Base-by-base conservation (phyloP, 2,113 vertebrate species). In the Piprites chloris region DNA sequence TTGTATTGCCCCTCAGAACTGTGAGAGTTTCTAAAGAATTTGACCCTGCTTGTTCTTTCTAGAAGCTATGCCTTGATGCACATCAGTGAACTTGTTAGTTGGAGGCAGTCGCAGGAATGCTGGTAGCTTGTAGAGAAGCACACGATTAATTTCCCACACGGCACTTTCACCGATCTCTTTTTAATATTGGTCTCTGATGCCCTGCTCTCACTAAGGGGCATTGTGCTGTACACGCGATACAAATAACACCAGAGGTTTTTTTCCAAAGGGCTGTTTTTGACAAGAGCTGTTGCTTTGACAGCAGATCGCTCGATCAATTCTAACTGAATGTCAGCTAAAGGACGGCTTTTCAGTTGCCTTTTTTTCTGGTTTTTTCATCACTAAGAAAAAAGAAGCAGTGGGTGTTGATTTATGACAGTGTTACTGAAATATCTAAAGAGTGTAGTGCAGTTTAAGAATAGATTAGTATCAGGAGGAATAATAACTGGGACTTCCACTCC, bases 361-460 rank as follows among this genome's bases (percentile, higher is more conserved):
- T 76, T 67, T 87, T 72, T 37, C 10, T 27, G 13, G 46, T 75
- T 75, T 72, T 78, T 62, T 30, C 66, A 89, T 93, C 92, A 81
- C 69, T 94, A 89, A 97, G 85, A 83, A 97, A 97, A 97, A 97
- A 12, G 85, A 96, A 95, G 83, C 80, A 33, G 89, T 95, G 86
- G 96, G 85, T 87, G 59, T 77, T 91, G 91, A 96, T 96, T 94
- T 95, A 55, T 95, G 87, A 95, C 91, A 93, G 87, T 93, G 97
- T 92, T 93, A 92, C 97, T 96, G 92, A 97, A 98, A 97, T 97
- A 97, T 88, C 95, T 77, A 66, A 94, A 90, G 92, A 96, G 86
- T 79, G 76, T 46, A 68, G 86, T 78, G 93, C 83, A 93, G 96
- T 96, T 97, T 97, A 97, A 94, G 93, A 97, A 95, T 82, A 96